Conservation (phyloP, 2,113 vertebrate species). For the Paradoxurus hermaphroditus region DNA sequence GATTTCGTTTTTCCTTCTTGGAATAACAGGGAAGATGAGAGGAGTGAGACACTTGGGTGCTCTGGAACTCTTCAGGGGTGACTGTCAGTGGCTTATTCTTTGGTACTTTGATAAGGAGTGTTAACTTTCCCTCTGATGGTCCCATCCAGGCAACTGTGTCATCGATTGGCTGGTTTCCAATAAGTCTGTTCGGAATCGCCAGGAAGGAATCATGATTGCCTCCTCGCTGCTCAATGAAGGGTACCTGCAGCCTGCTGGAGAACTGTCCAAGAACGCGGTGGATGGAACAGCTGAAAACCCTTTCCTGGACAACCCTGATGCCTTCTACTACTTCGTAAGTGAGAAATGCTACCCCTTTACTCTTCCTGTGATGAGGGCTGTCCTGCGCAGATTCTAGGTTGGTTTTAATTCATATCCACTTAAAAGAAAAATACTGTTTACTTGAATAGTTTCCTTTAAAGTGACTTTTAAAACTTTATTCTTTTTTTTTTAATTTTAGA, state of each 20-base stretch:
- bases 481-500: background rate
- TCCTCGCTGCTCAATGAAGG: constrained; percentile 93
- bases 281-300: constrained; percentile 84
- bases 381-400: background rate
- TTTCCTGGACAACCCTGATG: constrained; percentile 89
- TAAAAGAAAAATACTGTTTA: background rate
- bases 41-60: background rate
- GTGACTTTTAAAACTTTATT: background rate
- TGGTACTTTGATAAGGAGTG: background rate
- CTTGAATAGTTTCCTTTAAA: background rate
- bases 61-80: background rate
- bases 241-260: constrained; percentile 93
- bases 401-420: background rate
- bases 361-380: background rate
- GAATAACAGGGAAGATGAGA: background rate
- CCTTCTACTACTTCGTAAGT: constrained; percentile 97
- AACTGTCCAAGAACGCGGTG: constrained; percentile 87
- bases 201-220: constrained; percentile 91
- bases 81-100: background rate
- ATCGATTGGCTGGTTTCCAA: constrained; percentile 94
- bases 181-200: constrained; percentile 88
- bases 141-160: constrained; percentile 87
- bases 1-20: background rate
- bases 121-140: background rate
- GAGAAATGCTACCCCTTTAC: background rate